Evolutionary conservation across 1,140 invertebrate species (phyloP).

Genomic region (Melipona quadrifasciata): DNA sequence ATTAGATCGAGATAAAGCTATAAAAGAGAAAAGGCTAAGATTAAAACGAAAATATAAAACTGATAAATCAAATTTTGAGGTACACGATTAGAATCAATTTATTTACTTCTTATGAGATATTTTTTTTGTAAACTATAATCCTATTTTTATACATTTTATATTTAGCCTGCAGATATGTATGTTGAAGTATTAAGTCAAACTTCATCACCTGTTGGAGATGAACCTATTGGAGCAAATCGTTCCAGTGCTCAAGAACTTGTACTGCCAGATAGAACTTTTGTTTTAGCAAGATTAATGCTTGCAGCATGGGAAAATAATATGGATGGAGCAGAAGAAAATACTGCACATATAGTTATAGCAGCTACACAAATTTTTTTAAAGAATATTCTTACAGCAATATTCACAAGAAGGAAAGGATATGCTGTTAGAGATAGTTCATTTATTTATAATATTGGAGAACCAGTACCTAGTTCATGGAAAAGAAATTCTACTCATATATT

Average conservation of each 20-base stretch:
- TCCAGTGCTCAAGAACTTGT: constrained; percentile 86
- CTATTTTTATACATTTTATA: constrained; percentile 1
- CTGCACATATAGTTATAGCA: constrained; percentile 88
- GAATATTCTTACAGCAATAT: constrained; percentile 88
- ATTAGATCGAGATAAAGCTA: constrained; percentile 73
- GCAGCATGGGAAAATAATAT: constrained; percentile 92
- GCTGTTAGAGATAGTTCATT: constrained; percentile 86
- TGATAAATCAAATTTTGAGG: constrained; percentile 86
- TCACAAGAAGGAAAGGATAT: constrained; percentile 88
- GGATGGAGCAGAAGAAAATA: constrained; percentile 89
- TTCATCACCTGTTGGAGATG: constrained; percentile 79
- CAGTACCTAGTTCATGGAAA: constrained; percentile 87
- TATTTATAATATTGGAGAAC: constrained; percentile 87
- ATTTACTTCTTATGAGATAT: neutral
- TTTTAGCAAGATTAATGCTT: constrained; percentile 89
- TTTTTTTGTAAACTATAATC: neutral
- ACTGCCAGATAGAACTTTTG: constrained; percentile 89
- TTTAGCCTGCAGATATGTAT: constrained; percentile 78
- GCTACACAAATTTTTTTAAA: constrained; percentile 90
- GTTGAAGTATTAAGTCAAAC: constrained; percentile 78
- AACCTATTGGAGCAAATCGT: constrained; percentile 80
- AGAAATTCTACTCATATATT: constrained; percentile 82
- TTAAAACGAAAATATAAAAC: constrained; percentile 84
- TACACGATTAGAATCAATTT: constrained; percentile 68
- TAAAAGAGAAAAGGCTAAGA: constrained; percentile 81